Percentiles rank a stretch among this genome's conserved stretches.
Evolutionary conservation across 37 sponge, comb jelly and placozoan species (phyloP).

Genomic region (Diacarnus erythraeanus): DNA sequence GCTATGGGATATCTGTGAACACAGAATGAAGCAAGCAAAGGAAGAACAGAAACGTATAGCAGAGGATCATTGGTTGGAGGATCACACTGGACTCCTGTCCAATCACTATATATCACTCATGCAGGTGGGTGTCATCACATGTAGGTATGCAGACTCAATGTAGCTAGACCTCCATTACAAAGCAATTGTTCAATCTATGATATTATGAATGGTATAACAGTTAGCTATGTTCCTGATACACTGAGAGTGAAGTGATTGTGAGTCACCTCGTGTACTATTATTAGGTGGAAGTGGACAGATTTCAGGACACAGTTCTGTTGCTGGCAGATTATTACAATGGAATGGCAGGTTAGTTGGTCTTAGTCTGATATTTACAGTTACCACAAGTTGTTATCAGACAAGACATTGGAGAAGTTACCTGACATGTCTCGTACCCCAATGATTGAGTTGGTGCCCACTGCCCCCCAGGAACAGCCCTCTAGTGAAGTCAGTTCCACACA

Average conservation of each 20-base stretch:
- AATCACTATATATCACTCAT: conserved; percentile 88
- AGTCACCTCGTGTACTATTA: background rate
- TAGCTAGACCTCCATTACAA: no score
- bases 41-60: conserved; percentile 70
- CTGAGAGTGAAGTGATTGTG: no score
- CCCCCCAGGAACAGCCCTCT: conserved; percentile 22
- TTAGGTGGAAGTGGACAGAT: conserved; percentile 85
- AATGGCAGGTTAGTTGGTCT: conserved; percentile 40
- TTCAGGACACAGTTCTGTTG: conserved; percentile 77
- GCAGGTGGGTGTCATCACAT: no score
- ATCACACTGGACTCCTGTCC: conserved; percentile 74
- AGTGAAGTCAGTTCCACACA: conserved; percentile 27
- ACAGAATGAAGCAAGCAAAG: conserved; percentile 71
- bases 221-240: no score
- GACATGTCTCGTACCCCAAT: conserved; percentile 26
- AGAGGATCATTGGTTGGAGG: conserved; percentile 89
- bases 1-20: conserved; percentile 94
- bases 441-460: conserved; percentile 33
- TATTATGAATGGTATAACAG: no score
- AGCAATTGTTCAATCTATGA: no score
- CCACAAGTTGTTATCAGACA: background rate
- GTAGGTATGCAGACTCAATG: no score
- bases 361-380: background rate
- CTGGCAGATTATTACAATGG: conserved; percentile 87
- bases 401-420: conserved; percentile 25